Conservation (phyloP, 2,113 vertebrate genomes). For the Dicerorhinus sumatrensis region DNA sequence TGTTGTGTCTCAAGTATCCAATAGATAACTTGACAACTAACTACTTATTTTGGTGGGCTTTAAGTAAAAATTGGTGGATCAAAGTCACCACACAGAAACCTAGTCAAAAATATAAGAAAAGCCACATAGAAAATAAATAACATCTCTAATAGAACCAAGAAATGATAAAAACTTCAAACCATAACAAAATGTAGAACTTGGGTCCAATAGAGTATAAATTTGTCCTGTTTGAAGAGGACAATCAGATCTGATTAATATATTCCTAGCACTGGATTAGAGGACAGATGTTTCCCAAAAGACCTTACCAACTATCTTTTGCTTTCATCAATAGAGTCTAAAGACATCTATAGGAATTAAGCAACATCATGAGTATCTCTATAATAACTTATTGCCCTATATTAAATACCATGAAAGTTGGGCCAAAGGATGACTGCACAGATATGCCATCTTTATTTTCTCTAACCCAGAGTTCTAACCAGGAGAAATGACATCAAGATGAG, state of each 20-base stretch:
- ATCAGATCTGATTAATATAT: neutral
- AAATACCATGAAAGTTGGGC: neutral
- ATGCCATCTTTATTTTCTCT: neutral
- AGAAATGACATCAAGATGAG: neutral
- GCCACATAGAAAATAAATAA: neutral
- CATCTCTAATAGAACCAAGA: neutral
- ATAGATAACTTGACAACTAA: neutral
- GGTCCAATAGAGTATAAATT: neutral
- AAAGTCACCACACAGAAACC: neutral
- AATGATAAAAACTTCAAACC: neutral
- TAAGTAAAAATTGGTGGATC: neutral
- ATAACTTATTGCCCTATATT: fast-evolving
- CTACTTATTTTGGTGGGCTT: neutral
- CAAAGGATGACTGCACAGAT: neutral
- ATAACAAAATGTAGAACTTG: neutral
- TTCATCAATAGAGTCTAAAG: neutral
- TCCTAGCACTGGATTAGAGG: neutral
- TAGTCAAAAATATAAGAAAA: neutral
- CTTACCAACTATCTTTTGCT: neutral
- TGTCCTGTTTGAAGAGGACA: neutral
- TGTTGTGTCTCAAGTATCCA: neutral
- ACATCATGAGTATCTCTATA: neutral
- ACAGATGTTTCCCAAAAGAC: neutral
- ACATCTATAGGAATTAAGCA: neutral
- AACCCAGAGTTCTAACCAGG: neutral